Base-by-base conservation (phyloP, 1,140 invertebrate species). In the Eumaeus atala region DNA sequence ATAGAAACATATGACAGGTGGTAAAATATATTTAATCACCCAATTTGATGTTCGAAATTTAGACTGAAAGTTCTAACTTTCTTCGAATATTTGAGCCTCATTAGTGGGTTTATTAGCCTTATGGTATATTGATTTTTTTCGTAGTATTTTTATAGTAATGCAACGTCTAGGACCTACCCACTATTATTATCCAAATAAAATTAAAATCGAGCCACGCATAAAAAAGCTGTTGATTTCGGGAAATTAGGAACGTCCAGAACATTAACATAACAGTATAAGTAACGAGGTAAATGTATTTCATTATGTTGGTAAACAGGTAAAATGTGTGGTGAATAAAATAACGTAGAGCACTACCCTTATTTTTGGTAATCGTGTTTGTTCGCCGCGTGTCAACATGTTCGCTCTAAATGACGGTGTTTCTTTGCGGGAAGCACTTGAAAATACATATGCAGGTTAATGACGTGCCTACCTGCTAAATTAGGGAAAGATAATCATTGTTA, bases 311-410 rank as follows among this genome's bases (percentile, higher is more conserved):
- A 59, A 59, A 59, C 54, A 48, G 55, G 53, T 53, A 16, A 42
- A 53, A 33, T 37, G 51, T 44, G 38, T 40, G 61, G 67, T 74
- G 73, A 74, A 76, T 73, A 75, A 66, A 70, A 74, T 72, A 74
- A 76, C 74, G 66, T 74, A 62, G 60, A 70, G 61, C 70, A 73
- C 68, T 73, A 76, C 73, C 77, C 77, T 78, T 79, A 78, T 79
- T 77, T 67, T 71, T 76, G 71, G 72, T 84, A 81, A 84, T 82
- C 72, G 72, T 81, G 80, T 81, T 79, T 76, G 60, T 72, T 58
- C 66, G 64, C 67, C 67, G 56, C 61, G 58, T 67, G 73, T 68
- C 76, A 79, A 79, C 74, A 84, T 70, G 70, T 69, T 65, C 61
- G 70, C 58, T 61, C 69, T 61, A 74, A 81, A 81, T 77, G 76